Base-by-base conservation (phyloP, 2,888 invertebrate species). In the Epistrophe eligans region DNA sequence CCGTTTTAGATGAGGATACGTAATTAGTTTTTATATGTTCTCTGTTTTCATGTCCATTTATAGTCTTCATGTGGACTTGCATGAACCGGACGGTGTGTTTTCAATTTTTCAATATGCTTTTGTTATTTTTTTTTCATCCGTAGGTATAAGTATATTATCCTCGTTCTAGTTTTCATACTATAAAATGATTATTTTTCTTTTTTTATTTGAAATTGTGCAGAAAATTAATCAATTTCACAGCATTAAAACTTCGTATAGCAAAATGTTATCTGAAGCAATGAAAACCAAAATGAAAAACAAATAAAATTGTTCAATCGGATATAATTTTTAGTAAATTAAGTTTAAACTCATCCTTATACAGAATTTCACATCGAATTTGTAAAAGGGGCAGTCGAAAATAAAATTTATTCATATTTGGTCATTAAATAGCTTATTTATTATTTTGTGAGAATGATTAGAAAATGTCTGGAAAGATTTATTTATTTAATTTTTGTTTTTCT, bases 1-100 rank as follows among this genome's bases (percentile, higher is more conserved):
- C 60, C 72, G 70, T 77, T 77, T 84, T 80, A 77, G 72, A 81
- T 77, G 84, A 81, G 77, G 67, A 77, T 81, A 81, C 77, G 84
- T 84, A 84, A 84, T 84, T 80, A 84, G 84, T 84, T 84, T 80
- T 81, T 70, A 77, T 81, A 77, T 73, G 28, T 45, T 58, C 35
- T 58, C 43, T 50, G 15, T 32, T 45, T 45, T 67, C 17, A 60
- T 67, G 38, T 67, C 67, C 52, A 52, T 52, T 67, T 19, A 10
- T 24, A 24, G 15, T 52, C 28, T 43, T 19, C 13, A 71, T 62
- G 57, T 32, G 24, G 24, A 24, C 24, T 48, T 48, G 67, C 62
- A 83, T 67, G 67, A 48, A 50, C 55, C 35, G 35, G 28, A n/a
- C 4, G 52, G 32, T 48, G 66, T 64, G 38, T 72, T 72, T 84